These are phyloP conservation scores for Atrichornis clamosus DNA, from an alignment of 2,113 vertebrate genomes.

Conservation along the genomic window DNA sequence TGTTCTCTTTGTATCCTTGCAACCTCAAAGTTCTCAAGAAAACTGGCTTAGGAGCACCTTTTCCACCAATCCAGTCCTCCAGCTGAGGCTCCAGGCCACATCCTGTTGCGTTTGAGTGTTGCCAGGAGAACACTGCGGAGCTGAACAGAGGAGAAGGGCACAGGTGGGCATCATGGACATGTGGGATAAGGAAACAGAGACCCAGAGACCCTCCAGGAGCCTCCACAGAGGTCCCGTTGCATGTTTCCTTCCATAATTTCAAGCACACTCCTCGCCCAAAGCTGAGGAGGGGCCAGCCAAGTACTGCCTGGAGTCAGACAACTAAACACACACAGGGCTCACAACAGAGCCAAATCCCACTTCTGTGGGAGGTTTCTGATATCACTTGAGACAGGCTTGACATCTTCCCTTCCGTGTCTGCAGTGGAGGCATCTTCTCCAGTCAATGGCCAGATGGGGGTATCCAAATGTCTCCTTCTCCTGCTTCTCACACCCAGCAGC, in stretches of 20 bases:
- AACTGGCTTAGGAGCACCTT: background rate
- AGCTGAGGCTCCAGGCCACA: background rate
- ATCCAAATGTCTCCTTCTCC: background rate
- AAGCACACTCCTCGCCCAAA: background rate
- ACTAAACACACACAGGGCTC: background rate
- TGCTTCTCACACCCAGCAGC: rapidly evolving
- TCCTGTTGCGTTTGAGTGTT: background rate
- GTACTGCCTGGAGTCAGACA: background rate
- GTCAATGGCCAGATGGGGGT: rapidly evolving
- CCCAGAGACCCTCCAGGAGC: background rate
- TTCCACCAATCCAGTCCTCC: background rate
- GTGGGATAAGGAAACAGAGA: background rate
- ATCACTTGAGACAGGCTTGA: background rate
- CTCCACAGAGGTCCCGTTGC: background rate
- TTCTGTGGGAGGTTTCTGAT: background rate
- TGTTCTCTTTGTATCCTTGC: background rate
- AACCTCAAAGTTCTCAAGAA: background rate
- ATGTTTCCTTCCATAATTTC: background rate
- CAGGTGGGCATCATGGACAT: rapidly evolving
- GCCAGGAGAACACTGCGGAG: background rate
- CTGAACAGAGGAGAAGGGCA: background rate
- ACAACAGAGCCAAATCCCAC: background rate
- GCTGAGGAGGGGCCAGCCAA: background rate
- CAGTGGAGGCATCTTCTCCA: background rate
- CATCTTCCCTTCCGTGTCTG: background rate